These are phyloP conservation scores for Ophraella communa DNA, from an alignment of 2,888 invertebrate genomes.

Conservation along the genomic window DNA sequence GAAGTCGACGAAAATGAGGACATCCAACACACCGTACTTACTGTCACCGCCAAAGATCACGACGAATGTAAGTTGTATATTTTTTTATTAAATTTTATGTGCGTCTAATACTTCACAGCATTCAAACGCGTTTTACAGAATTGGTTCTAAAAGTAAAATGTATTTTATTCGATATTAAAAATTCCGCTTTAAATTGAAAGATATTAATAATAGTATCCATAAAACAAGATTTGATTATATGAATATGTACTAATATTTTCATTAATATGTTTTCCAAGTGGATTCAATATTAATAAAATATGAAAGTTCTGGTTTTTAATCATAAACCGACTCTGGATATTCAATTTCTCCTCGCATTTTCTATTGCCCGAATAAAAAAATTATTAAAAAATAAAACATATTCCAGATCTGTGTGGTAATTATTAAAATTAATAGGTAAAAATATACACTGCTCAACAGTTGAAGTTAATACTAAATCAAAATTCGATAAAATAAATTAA, in stretches of 20 bases:
- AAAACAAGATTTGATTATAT: too few relatives aligned
- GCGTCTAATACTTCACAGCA: not conserved
- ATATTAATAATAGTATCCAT: too few relatives aligned
- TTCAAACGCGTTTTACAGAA: not conserved
- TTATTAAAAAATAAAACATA: not conserved
- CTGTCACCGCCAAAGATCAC: constrained; percentile 98
- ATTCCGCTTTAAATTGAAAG: too few relatives aligned
- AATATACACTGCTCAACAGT: too few relatives aligned
- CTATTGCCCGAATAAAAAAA: not conserved
- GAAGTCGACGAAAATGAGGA: constrained; percentile 98
- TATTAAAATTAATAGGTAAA: too few relatives aligned
- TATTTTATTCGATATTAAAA: not conserved
- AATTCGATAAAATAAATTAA: too few relatives aligned
- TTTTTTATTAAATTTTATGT: constrained; percentile 16
- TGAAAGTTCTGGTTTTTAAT: too few relatives aligned
- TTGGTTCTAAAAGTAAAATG: not conserved
- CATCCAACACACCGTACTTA: constrained; percentile 95
- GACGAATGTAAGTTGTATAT: constrained; percentile 89
- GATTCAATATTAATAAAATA: too few relatives aligned
- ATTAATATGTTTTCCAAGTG: too few relatives aligned
- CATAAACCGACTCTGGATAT: not conserved
- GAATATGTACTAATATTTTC: too few relatives aligned
- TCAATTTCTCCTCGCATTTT: not conserved
- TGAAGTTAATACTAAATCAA: too few relatives aligned
- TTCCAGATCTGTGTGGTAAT: too few relatives aligned